Conservation (phyloP, 2,113 vertebrate species). For the Centropus unirufus region DNA sequence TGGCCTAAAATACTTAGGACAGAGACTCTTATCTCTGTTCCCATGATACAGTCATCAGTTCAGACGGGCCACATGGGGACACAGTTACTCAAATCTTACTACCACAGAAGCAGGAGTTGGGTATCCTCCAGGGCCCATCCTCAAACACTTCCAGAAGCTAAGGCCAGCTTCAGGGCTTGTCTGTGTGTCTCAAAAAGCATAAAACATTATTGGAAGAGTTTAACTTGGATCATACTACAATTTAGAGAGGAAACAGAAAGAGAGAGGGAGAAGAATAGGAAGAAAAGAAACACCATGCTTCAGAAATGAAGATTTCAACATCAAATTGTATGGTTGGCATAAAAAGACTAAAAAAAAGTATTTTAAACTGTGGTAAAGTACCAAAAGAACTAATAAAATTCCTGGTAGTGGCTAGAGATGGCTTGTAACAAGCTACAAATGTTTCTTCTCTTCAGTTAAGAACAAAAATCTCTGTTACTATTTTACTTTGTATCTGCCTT, state of each 20-base stretch:
- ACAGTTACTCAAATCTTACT: background rate
- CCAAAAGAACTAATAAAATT: background rate
- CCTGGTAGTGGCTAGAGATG: background rate
- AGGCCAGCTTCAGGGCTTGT: background rate
- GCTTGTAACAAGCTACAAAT: slow-evolving; percentile 29
- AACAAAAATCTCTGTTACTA: background rate
- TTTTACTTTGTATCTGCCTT: slow-evolving; percentile 11
- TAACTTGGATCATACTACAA: background rate
- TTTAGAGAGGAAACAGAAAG: background rate
- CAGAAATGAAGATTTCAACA: background rate
- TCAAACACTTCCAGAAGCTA: background rate
- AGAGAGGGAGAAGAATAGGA: background rate
- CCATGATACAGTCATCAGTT: background rate
- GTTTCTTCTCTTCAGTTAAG: background rate
- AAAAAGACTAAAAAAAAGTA: background rate
- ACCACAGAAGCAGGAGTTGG: background rate
- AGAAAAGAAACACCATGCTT: background rate
- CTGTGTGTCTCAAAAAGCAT: background rate
- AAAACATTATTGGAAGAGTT: background rate
- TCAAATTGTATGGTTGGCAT: background rate
- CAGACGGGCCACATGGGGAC: rapidly evolving
- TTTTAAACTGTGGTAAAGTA: background rate
- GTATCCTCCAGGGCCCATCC: background rate
- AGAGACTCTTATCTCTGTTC: background rate
- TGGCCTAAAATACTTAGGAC: background rate